A percentile compares a stretch with the other conserved stretches of the same genome.
Evolutionary conservation across 2,113 vertebrate genomes (phyloP).

Genomic region (Xyrauchen texanus): DNA sequence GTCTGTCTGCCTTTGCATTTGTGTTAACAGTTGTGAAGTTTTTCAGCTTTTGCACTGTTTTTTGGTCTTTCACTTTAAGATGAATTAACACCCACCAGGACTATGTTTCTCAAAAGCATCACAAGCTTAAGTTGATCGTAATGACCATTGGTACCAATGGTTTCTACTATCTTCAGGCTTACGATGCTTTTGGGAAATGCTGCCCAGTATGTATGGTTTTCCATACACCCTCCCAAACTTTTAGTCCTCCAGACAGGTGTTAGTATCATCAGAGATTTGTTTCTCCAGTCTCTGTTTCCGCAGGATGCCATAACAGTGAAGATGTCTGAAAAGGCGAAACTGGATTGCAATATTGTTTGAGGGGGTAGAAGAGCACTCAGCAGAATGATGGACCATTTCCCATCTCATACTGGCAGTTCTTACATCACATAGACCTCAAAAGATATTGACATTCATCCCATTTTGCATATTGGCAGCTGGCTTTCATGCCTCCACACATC

Average conservation of each 20-base stretch:
- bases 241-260: background rate
- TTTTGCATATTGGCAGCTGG: conserved; percentile 33
- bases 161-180: too few relatives aligned
- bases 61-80: too few relatives aligned
- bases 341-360: conserved; percentile 30
- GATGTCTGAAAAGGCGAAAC: conserved; percentile 5
- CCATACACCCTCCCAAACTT: background rate
- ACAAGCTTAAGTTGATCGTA: too few relatives aligned
- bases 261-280: too few relatives aligned
- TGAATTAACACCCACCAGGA: too few relatives aligned
- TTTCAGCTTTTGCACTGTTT: too few relatives aligned
- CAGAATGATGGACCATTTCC: conserved; percentile 45
- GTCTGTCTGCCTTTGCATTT: too few relatives aligned
- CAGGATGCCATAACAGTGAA: background rate
- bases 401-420: conserved; percentile 28
- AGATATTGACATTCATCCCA: conserved; percentile 21
- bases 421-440: conserved; percentile 31
- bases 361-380: conserved; percentile 8
- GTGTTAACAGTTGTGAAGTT: too few relatives aligned
- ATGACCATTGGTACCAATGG: too few relatives aligned
- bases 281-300: conserved; percentile 4
- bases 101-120: too few relatives aligned
- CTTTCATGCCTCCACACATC: conserved; percentile 25
- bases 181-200: too few relatives aligned
- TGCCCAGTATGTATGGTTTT: background rate